Evolutionary conservation across 2,888 invertebrate species (phyloP), one percentile per base, ranked within the genome.

Genomic region (Heliconius erato): DNA sequence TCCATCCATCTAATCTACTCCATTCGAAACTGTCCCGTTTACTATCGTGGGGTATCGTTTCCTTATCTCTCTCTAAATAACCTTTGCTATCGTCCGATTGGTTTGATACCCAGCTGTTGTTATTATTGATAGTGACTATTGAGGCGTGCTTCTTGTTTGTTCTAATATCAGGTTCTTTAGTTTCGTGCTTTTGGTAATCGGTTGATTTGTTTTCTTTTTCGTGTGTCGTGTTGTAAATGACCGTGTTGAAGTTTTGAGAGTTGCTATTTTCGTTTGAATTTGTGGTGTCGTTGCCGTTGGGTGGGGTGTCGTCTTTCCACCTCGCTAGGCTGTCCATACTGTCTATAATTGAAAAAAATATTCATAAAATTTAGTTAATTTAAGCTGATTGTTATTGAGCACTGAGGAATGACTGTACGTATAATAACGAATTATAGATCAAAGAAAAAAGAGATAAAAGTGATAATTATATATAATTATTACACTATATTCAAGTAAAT

Each of bases 1-100:
- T 99, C 97, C 98, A 97, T 0, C 97, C 97, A 81, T 97, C 97
- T 86, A 97, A 90, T 4, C 96, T 92, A 86, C 96, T 97, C 91
- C 97, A 94, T 87, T 97, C 96, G 82, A 96, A 96, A 88, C 96
- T 97, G 83, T 96, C 96, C 86, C 96, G 89, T 87, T 96, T 96
- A 77, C 86, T 93, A 88, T 95, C 96, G 84, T 93, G 94, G 82
- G 96, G 96, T 86, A 96, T 92, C 87, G 88, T 93, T 88, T 95
- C 94, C 89, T 95, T 94, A 83, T 96, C 95, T 86, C 94, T 92
- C 85, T 96, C 96, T 87, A 95, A 88, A 84, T 95, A 96, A 0
- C 94, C 95, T 90, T 96, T 96, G 81, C 94, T 95, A 72, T 96
- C 96, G 44, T 96, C 96, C 9, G 96, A 96, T 87, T 96, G 96